Conservation (phyloP, 1,140 invertebrate species). For the Calliphora vicina region DNA sequence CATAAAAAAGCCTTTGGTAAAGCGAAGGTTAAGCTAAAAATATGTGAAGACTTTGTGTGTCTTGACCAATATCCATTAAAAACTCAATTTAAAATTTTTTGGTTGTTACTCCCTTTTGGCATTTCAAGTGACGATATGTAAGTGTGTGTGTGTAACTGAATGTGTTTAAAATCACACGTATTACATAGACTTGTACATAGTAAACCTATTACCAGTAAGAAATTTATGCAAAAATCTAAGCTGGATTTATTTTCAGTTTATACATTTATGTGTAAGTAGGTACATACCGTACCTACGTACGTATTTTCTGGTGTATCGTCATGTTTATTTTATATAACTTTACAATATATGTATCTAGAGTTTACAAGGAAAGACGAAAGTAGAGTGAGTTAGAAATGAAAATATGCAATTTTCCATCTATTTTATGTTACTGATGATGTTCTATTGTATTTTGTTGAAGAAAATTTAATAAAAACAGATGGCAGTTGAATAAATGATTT, state of each 20-base stretch:
- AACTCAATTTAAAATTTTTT: too few species aligned
- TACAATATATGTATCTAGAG: too few species aligned
- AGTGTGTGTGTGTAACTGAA: not conserved
- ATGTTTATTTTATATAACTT: too few species aligned
- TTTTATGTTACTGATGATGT: not conserved
- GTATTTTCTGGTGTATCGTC: not conserved
- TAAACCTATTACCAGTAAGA: conserved; percentile 1
- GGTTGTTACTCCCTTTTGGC: too few species aligned
- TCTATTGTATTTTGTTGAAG: not conserved
- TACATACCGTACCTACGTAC: not conserved
- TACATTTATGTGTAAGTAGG: not conserved
- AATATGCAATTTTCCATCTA: not conserved
- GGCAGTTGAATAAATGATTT: not conserved
- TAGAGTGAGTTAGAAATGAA: not conserved
- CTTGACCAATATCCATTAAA: too few species aligned
- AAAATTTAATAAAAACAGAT: conserved; percentile 2
- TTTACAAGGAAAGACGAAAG: too few species aligned
- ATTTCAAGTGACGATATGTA: too few species aligned
- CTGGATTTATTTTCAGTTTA: not conserved
- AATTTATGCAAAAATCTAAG: not conserved
- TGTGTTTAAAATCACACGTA: not conserved
- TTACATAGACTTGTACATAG: not conserved
- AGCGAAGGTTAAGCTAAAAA: too few species aligned
- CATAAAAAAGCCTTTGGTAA: too few species aligned
- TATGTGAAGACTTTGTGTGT: too few species aligned